Percentiles rank a stretch among this genome's conserved stretches.
These are phyloP conservation scores for Dryomyza anilis DNA, from an alignment of 2,888 invertebrate genomes.

Conservation along the genomic window DNA sequence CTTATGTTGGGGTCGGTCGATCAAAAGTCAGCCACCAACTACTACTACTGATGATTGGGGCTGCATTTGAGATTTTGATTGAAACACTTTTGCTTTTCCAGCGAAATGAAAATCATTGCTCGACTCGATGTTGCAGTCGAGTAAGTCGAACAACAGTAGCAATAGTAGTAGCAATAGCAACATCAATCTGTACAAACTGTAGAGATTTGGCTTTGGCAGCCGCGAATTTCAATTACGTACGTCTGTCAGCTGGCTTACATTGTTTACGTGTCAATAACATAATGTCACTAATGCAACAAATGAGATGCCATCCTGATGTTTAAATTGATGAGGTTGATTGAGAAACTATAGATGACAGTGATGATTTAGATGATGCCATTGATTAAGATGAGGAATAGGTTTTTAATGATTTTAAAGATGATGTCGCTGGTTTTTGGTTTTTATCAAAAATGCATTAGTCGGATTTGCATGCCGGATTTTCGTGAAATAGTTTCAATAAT, in stretches of 20 bases:
- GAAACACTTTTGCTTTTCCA: neutral
- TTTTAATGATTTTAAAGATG: neutral
- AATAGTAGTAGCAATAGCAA: neutral
- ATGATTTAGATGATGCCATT: neutral
- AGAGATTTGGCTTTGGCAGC: neutral
- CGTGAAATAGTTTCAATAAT: too few relatives aligned
- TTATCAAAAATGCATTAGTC: too few relatives aligned
- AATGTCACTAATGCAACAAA: too few relatives aligned
- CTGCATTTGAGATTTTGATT: slow-evolving; percentile 1
- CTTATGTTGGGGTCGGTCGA: too few relatives aligned
- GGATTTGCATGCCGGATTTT: too few relatives aligned
- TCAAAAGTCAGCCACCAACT: too few relatives aligned
- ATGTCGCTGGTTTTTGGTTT: too few relatives aligned
- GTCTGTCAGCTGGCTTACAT: neutral
- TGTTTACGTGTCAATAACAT: slow-evolving; percentile 6
- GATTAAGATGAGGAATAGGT: neutral
- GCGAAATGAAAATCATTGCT: too few relatives aligned
- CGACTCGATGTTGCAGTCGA: neutral
- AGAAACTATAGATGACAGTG: neutral
- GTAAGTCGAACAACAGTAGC: neutral
- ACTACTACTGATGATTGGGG: too few relatives aligned
- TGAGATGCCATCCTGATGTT: too few relatives aligned
- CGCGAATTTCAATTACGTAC: slow-evolving; percentile 7
- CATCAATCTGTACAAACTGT: neutral
- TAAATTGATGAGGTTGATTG: neutral